Percentiles rank a stretch among this genome's conserved stretches.
These are phyloP conservation scores for Periophthalmus magnuspinnatus DNA, from an alignment of 2,797 vertebrate species.

Conservation along the genomic window DNA sequence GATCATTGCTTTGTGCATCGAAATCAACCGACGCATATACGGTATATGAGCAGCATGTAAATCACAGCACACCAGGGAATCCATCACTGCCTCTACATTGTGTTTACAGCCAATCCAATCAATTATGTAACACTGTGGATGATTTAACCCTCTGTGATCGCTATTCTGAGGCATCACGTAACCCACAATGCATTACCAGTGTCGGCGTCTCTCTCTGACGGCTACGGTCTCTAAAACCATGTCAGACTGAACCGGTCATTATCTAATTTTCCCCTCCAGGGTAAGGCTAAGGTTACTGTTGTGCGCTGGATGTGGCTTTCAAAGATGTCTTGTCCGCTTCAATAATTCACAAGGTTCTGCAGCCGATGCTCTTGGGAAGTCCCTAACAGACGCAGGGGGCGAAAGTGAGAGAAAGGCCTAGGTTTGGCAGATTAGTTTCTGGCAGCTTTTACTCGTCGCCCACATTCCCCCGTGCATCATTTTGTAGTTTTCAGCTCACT, in stretches of 20 bases:
- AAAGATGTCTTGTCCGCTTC: conserved; percentile 65
- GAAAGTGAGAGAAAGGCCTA: conserved; percentile 2
- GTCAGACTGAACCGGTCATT: conserved; percentile 71
- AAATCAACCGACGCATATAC: conserved; percentile 23
- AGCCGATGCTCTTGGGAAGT: conserved; percentile 50
- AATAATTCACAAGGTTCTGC: conserved; percentile 72
- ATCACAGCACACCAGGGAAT: conserved; percentile 25
- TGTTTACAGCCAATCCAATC: conserved; percentile 24
- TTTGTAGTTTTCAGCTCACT: conserved; percentile 43
- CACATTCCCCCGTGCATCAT: conserved; percentile 35
- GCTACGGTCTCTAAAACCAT: conserved; percentile 65
- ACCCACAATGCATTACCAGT: conserved; percentile 48
- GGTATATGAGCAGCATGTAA: conserved; percentile 21
- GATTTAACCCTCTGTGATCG: conserved; percentile 23
- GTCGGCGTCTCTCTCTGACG: conserved; percentile 45
- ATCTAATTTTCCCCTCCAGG: conserved; percentile 61
- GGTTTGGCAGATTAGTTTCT: conserved; percentile 41
- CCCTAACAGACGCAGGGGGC: conserved; percentile 23
- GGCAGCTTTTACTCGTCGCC: conserved; percentile 42
- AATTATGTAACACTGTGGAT: conserved; percentile 28
- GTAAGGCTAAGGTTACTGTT: conserved; percentile 55
- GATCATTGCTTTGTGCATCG: conserved; percentile 24
- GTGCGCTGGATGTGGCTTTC: conserved; percentile 42
- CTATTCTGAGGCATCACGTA: conserved; percentile 32
- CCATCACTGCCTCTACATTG: conserved; percentile 17